Conservation (phyloP, 2,888 invertebrate genomes). For the Mesorhabditis sp. region DNA sequence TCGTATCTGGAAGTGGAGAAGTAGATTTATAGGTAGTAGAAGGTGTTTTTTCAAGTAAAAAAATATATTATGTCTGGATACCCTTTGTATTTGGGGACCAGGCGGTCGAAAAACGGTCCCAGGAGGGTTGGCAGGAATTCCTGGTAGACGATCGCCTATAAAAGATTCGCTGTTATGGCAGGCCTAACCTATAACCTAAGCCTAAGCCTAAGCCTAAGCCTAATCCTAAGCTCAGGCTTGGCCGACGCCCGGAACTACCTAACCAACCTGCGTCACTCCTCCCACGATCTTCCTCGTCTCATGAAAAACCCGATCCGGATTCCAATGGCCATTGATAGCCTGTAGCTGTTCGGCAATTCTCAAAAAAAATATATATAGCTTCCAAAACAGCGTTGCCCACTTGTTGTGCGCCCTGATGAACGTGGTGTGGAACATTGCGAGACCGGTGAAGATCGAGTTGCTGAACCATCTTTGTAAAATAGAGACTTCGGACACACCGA, state of each 20-base stretch:
- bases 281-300: conserved; percentile 61
- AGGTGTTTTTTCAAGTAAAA: conserved; percentile 1
- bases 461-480: not conserved
- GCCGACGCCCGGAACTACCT: not conserved
- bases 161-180: not conserved
- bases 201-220: no score
- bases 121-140: conserved; percentile 86
- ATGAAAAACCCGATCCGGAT: conserved; percentile 51
- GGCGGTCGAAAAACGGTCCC: conserved; percentile 68
- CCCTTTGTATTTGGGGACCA: conserved; percentile 75
- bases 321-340: conserved; percentile 56
- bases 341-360: conserved; percentile 48
- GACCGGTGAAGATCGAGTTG: conserved; percentile 57
- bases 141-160: conserved; percentile 64
- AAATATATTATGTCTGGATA: conserved; percentile 9
- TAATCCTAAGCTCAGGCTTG: no score
- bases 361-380: conserved; percentile 11
- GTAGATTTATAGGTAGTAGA: not conserved
- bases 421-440: conserved; percentile 66
- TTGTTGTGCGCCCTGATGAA: conserved; percentile 88
- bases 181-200: no score
- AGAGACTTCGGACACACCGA: not conserved
- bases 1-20: conserved; percentile 66
- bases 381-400: conserved; percentile 60
- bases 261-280: conserved; percentile 35